Evolutionary conservation across 2,888 invertebrate species (phyloP).

Genomic region (Sminthurinus aureus): DNA sequence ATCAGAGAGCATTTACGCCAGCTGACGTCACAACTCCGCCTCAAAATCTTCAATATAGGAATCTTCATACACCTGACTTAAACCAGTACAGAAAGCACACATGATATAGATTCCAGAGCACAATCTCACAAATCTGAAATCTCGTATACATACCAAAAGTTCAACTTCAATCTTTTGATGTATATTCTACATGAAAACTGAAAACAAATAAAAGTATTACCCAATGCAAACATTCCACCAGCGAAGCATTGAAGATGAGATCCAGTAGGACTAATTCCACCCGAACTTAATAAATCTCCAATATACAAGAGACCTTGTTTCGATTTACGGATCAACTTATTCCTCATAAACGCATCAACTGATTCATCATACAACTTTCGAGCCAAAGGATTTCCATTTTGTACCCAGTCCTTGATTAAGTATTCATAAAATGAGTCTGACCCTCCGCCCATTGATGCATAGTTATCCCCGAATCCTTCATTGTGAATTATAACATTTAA

Average conservation of each 20-base stretch:
- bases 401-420: constrained; percentile 90
- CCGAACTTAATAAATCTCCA: constrained; percentile 48
- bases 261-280: background rate
- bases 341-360: constrained; percentile 53
- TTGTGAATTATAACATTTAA: background rate
- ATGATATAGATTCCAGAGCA: too few relatives aligned
- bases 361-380: constrained; percentile 54
- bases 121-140: background rate
- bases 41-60: too few relatives aligned
- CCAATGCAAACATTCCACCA: constrained; percentile 63
- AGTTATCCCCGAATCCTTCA: background rate
- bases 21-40: too few relatives aligned
- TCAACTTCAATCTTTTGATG: too few relatives aligned
- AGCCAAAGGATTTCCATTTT: constrained; percentile 75
- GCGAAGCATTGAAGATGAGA: constrained; percentile 95
- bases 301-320: constrained; percentile 49
- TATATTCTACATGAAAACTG: too few relatives aligned
- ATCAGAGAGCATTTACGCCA: too few relatives aligned
- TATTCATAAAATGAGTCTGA: constrained; percentile 72
- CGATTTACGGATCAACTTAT: constrained; percentile 52
- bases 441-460: background rate
- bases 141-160: too few relatives aligned
- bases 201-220: constrained; percentile 35
- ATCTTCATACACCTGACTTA: too few relatives aligned
- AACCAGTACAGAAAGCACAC: too few relatives aligned